Percentiles rank a stretch among this genome's conserved stretches.
phyloP scores from a whole-genome alignment of 1,140 invertebrate genomes.

The Procambarus virginalis region DNA sequence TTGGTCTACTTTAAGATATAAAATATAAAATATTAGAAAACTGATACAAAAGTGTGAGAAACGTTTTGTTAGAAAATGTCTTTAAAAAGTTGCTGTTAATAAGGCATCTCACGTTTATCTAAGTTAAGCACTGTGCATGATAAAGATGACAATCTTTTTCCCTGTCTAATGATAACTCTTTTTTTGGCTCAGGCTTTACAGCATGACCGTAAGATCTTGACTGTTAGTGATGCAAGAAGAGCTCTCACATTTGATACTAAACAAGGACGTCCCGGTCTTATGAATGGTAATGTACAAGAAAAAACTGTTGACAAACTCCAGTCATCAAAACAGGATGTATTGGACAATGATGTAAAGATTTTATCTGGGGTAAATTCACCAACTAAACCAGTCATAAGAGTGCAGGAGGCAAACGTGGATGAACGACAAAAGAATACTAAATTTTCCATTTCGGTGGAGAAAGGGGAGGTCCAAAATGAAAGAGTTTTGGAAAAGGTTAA shows the following conservation, averaged over 20 bases:
- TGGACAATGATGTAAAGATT: not conserved
- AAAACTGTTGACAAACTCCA: slow-evolving; percentile 29
- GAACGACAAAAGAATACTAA: slow-evolving; percentile 23
- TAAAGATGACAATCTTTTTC: no score
- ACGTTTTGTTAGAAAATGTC: no score
- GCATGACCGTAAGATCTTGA: slow-evolving; percentile 40
- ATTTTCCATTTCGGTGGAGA: not conserved
- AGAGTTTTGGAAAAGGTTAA: not conserved
- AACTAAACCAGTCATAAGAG: slow-evolving; percentile 45
- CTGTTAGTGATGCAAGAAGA: slow-evolving; percentile 52
- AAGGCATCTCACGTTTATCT: no score
- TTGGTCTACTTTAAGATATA: no score
- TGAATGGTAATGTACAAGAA: slow-evolving; percentile 37
- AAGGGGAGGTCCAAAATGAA: not conserved
- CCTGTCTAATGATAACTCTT: no score
- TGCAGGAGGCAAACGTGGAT: slow-evolving; percentile 44
- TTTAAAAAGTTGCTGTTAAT: no score
- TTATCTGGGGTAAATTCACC: slow-evolving; percentile 1
- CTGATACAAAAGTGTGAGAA: no score
- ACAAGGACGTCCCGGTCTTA: slow-evolving; percentile 68
- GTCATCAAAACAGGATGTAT: slow-evolving; percentile 6
- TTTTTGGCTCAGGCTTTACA: slow-evolving; percentile 33
- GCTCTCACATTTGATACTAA: slow-evolving; percentile 68
- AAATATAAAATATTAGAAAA: no score
- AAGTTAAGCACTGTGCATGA: no score